Conservation (phyloP, 1,140 invertebrate genomes). For the Catajapyx aquilonaris region DNA sequence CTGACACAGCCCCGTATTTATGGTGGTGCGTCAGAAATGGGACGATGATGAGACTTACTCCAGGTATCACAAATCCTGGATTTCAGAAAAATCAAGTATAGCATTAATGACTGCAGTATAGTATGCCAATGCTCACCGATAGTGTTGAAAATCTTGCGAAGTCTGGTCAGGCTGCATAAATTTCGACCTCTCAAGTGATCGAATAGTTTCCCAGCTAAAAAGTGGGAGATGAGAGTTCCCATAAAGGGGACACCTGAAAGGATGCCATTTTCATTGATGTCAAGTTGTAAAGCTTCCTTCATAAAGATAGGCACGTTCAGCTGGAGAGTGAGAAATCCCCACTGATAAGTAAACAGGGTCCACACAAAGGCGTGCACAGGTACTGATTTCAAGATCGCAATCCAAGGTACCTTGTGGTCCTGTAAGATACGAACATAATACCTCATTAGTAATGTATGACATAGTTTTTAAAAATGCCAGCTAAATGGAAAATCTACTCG, state of each 20-base stretch:
- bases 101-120: no score
- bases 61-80: no score
- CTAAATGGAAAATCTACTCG: no score
- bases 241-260: conserved; percentile 32
- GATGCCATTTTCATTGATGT: conserved; percentile 32
- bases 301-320: conserved; percentile 34
- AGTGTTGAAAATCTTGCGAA: conserved; percentile 16
- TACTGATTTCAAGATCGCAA: conserved; percentile 24
- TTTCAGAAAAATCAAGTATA: no score
- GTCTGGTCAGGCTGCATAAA: conserved; percentile 9
- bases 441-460: no score
- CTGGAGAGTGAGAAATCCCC: conserved; percentile 35
- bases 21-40: no score
- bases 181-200: conserved; percentile 12
- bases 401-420: conserved; percentile 27
- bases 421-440: no score
- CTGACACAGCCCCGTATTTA: no score
- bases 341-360: conserved; percentile 34
- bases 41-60: no score
- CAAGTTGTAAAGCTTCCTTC: conserved; percentile 30
- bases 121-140: conserved; percentile 13
- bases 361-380: conserved; percentile 31
- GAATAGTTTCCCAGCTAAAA: conserved; percentile 11
- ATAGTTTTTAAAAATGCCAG: no score
- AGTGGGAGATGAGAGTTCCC: conserved; percentile 14